Base-by-base conservation (phyloP, 1,140 invertebrate species). In the Scaptomyza hsui region DNA sequence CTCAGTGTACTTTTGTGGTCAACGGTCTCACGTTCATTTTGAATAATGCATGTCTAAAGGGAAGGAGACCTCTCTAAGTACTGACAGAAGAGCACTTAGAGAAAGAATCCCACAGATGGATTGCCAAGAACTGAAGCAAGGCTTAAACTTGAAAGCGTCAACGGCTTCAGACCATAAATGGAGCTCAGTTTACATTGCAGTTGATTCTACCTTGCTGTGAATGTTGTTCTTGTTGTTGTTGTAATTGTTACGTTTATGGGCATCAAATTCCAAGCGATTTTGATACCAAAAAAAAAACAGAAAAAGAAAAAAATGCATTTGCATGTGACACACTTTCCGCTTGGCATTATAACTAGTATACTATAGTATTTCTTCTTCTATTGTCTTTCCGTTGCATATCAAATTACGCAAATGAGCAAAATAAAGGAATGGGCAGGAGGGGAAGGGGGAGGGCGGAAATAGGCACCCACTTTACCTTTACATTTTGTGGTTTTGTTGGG, bases 321-420 rank as follows among this genome's bases (percentile, higher is more conserved):
- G 81, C 81, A 85, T 86, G 69, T 85, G 81, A 85, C 81, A 85
- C 81, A 85, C 81, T 81, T 85, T 86, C 39, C 41, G 41, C 49
- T 47, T 51, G 37, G 55, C 59, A 67, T 75, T 83, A 67, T 80
- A 29, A 9, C 26, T n/a, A n/a, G n/a, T n/a, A n/a, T n/a, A n/a
- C n/a, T 29, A 29, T 29, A 29, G 26, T 62, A 42, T 62, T 39
- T 57, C n/a, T 48, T 55, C 62, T 48, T 35, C 65, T 37, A 49
- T 67, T 60, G 10, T 62, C 52, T 69, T 56, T 64, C 26, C 51
- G 61, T 52, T 64, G 60, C 76, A 73, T 85, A 86, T 85, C 82
- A 60, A 71, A 71, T 85, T 73, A 85, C 81, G 77, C 77, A 78
- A 81, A 56, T 67, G 45, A 37, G 29, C 32, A 60, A 64, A 65